Evolutionary conservation across 2,797 vertebrate species (phyloP).

Genomic region (Microctenopoma stevenorrisi): DNA sequence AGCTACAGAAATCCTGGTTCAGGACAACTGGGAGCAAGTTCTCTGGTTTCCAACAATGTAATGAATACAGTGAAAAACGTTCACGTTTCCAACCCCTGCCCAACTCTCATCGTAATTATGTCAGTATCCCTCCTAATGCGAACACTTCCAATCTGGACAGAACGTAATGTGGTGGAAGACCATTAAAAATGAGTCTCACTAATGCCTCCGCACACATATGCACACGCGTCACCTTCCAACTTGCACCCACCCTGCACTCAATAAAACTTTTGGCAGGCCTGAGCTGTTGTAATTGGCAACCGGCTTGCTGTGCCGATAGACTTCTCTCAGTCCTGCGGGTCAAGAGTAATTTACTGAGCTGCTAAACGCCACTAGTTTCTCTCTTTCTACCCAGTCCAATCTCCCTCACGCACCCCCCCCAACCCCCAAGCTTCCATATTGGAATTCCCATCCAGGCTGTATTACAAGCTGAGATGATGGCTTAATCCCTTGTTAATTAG

Average conservation of each 20-base stretch:
- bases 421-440: constrained; percentile 71
- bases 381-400: constrained; percentile 63
- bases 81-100: constrained; percentile 77
- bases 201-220: constrained; percentile 36
- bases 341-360: constrained; percentile 89
- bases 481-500: constrained; percentile 89
- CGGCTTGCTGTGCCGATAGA: constrained; percentile 81
- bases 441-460: constrained; percentile 86
- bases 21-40: too few relatives aligned
- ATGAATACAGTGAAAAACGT: constrained; percentile 43
- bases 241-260: constrained; percentile 72
- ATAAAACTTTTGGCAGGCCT: constrained; percentile 86
- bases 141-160: constrained; percentile 78
- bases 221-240: constrained; percentile 65
- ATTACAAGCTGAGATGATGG: constrained; percentile 85
- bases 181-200: constrained; percentile 75
- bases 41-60: constrained; percentile 19
- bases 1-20: too few relatives aligned
- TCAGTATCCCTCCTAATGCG: constrained; percentile 79
- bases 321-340: constrained; percentile 82
- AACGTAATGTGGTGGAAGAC: constrained; percentile 79
- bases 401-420: constrained; percentile 3
- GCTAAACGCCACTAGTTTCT: constrained; percentile 80
- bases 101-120: constrained; percentile 82
- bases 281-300: constrained; percentile 86